Evolutionary conservation across 64 coral and sea anemone genomes (phyloP).

Genomic region (Hydrozoanthus tunicans): DNA sequence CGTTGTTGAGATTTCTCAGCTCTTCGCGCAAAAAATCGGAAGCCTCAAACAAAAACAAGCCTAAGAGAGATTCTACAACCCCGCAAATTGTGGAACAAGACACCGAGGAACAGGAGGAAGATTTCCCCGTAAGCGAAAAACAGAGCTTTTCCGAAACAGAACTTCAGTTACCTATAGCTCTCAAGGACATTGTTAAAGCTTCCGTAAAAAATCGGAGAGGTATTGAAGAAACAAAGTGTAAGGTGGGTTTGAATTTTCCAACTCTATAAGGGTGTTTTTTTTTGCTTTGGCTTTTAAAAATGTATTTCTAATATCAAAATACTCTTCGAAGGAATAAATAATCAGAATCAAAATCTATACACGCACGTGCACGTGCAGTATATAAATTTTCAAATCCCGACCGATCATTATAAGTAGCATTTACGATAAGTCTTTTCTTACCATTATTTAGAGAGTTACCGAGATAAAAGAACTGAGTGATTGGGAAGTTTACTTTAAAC

Average conservation of each 20-base stretch:
- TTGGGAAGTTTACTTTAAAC: slow-evolving; percentile 39
- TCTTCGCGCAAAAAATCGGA: slow-evolving; percentile 1
- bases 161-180: background rate
- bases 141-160: background rate
- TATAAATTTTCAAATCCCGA: too few relatives aligned
- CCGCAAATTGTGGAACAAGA: background rate
- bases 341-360: too few relatives aligned
- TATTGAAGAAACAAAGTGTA: slow-evolving; percentile 28
- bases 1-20: background rate
- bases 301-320: background rate
- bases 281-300: background rate
- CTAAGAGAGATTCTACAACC: too few relatives aligned
- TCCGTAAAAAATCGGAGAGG: background rate
- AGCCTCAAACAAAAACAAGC: background rate
- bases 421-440: too few relatives aligned
- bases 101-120: background rate
- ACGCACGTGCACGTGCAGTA: too few relatives aligned
- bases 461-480: slow-evolving; percentile 24
- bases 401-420: background rate
- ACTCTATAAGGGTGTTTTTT: too few relatives aligned
- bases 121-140: background rate
- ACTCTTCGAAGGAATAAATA: too few relatives aligned
- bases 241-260: background rate
- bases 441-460: slow-evolving; percentile 5
- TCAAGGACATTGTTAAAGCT: slow-evolving; percentile 30